These are phyloP conservation scores for Nomada fucata DNA, from an alignment of 2,888 invertebrate genomes.

Conservation along the genomic window DNA sequence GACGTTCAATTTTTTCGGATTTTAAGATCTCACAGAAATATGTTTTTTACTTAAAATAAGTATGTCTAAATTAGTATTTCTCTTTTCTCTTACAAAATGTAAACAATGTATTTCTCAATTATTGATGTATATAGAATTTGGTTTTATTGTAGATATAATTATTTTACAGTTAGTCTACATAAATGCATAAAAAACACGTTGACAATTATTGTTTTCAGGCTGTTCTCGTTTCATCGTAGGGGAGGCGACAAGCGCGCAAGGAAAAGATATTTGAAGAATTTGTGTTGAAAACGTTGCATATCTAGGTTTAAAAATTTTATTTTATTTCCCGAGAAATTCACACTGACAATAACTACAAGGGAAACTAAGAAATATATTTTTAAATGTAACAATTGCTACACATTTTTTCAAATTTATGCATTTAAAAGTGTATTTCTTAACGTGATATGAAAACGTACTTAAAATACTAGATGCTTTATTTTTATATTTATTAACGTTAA, in stretches of 20 bases:
- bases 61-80: neutral
- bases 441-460: neutral
- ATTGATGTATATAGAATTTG: constrained; percentile 31
- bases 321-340: constrained; percentile 18
- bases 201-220: constrained; percentile 75
- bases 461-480: constrained; percentile 35
- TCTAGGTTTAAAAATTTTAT: constrained; percentile 27
- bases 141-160: constrained; percentile 31
- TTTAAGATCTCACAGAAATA: neutral
- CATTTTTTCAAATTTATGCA: neutral
- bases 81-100: neutral
- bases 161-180: constrained; percentile 27
- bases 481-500: constrained; percentile 19
- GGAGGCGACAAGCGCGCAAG: constrained; percentile 66
- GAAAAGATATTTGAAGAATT: constrained; percentile 69
- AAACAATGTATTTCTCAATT: neutral
- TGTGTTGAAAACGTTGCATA: constrained; percentile 27
- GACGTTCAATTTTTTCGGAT: neutral
- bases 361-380: constrained; percentile 16
- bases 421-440: constrained; percentile 12
- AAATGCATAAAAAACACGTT: constrained; percentile 69
- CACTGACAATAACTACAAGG: constrained; percentile 14
- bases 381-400: neutral
- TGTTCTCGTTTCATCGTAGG: constrained; percentile 68
- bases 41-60: neutral